Base-by-base conservation (phyloP, 2,888 invertebrate species). In the Sepiola atlantica region DNA sequence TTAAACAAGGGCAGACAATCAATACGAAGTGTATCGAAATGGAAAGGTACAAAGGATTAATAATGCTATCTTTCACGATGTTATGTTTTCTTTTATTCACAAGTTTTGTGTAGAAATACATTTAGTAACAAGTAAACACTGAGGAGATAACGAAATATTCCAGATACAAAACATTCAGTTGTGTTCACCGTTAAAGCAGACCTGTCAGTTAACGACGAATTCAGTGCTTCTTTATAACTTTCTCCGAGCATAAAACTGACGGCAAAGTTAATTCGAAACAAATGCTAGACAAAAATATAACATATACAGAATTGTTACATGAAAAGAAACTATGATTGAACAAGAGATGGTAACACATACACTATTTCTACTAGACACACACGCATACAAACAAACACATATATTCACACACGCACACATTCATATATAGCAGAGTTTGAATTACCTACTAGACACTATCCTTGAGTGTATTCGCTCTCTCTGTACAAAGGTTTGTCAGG, bases 1-100 rank as follows among this genome's bases (percentile, higher is more conserved):
- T 77, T n/a, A 77, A 77, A 77, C 77, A 77, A 77, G 77, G 77
- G 77, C n/a, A 77, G n/a, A 28, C n/a, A 77, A 77, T 77, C 77
- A n/a, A 77, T 77, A 77, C n/a, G n/a, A 77, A 77, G 77, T 77
- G 77, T 77, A 77, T 77, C 77, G n/a, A 77, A 28, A 28, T 10
- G n/a, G 77, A n/a, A n/a, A n/a, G 77, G 16, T 12, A n/a, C 28
- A 55, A 77, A 77, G 77, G 77, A 77, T 77, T 77, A 77, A n/a
- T 77, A 77, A 77, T 77, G 28, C n/a, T 77, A 61, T 61, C 28
- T 61, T 24, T 61, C 61, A 24, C 1, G 21, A 24, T 8, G 61
- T 61, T 61, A 61, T 1, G 18, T 77, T n/a, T n/a, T 77, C 0
- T n/a, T n/a, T 77, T 77, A 28, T 77, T 77, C 16, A 14, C 16